Evolutionary conservation across 2,888 invertebrate species (phyloP).

Genomic region (Dolomedes plantarius): DNA sequence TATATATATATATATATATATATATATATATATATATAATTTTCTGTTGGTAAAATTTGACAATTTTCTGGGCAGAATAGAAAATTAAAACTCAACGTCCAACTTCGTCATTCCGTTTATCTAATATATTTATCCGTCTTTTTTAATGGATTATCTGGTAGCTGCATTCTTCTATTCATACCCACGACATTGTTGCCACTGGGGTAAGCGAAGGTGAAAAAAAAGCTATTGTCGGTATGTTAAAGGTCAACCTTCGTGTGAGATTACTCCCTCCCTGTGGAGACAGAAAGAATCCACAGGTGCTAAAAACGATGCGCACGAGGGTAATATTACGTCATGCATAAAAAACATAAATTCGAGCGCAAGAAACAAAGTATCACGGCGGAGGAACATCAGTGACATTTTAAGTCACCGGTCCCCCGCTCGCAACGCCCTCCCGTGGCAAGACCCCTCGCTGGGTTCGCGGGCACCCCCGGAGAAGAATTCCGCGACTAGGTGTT

Average conservation of each 20-base stretch:
- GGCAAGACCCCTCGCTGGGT: not conserved
- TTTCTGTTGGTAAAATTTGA: no score
- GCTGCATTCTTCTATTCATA: no score
- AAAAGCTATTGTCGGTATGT: no score
- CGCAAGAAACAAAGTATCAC: not conserved
- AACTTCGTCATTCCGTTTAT: no score
- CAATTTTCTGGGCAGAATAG: no score
- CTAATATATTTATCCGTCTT: no score
- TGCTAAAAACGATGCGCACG: not conserved
- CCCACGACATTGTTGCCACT: no score
- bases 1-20: no score
- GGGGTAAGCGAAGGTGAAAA: no score
- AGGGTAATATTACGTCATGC: not conserved
- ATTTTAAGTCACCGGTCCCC: slow-evolving; percentile 14
- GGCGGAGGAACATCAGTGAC: slow-evolving; percentile 28
- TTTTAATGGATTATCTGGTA: no score
- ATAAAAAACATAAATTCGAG: not conserved
- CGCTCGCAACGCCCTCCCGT: not conserved
- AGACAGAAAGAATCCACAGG: not conserved
- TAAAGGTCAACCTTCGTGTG: not conserved
- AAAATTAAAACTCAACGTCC: no score
- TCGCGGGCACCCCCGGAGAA: not conserved
- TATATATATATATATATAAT: no score
- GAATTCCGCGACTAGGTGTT: not conserved
- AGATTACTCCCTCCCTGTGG: not conserved